Evolutionary conservation across 2,888 invertebrate genomes (phyloP), one percentile per base, ranked within the genome.

Genomic region (Disparrhopalites patrizii): DNA sequence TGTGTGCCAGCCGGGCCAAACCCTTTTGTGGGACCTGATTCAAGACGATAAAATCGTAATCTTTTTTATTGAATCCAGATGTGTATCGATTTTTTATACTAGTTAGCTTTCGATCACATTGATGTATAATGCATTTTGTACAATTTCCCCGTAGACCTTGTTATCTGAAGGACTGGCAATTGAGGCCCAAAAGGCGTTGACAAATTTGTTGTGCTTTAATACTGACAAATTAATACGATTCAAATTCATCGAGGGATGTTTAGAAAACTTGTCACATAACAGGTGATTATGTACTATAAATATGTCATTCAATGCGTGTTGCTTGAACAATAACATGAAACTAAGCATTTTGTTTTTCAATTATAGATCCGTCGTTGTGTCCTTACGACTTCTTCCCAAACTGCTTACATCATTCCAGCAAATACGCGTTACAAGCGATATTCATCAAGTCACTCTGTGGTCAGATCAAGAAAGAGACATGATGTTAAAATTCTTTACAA

Each of bases 231-330:
- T 90, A 69, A 91, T 95, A 71, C 84, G 93, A 64, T 92, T 93
- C 81, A 93, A 94, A 80, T 96, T 96, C 77, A 94, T 96, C 72
- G 94, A 95, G 79, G 95, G 94, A 8, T 94, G 94, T 77, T 82
- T 95, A 52, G 89, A 92, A 76, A 95, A 95, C 80, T 83, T 95
- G 69, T 88, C 91, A 15, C 87, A 87, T 73, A 92, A 94, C 80
- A 86, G 86, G 85, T 87, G 79, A 4, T n/a, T 28, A 5, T 15
- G 5, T 31, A 15, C 8, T 13, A 31, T 52, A 23, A 13, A n/a
- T n/a, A n/a, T n/a, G n/a, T n/a, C n/a, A n/a, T n/a, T 5, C 18
- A 23, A 7, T 33, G 30, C 15, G 10, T 27, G 10, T 58, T 23
- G 2, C 25, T n/a, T 56, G 2, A 40, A 15, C 40, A 40, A 27